Conservation (phyloP, 2,113 vertebrate genomes). For the Antigone vipio region DNA sequence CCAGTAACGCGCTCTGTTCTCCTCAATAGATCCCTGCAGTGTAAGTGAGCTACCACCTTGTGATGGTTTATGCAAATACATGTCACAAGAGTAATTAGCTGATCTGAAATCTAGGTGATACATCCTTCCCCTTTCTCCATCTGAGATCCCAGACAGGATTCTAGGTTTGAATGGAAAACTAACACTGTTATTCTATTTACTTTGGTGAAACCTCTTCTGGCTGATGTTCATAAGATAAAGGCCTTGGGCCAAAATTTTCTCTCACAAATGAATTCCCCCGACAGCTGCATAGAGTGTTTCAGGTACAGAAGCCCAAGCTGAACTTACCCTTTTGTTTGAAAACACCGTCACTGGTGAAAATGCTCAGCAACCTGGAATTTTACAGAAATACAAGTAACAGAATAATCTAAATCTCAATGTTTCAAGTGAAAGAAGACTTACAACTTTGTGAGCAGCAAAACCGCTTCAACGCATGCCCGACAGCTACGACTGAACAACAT, state of each 20-base stretch:
- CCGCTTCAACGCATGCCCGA: not conserved
- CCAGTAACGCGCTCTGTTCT: not conserved
- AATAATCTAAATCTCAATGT: not conserved
- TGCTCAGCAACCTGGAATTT: not conserved
- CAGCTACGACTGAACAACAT: rapidly evolving
- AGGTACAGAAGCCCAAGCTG: not conserved
- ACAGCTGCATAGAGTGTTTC: not conserved
- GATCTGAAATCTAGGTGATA: not conserved
- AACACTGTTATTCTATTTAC: not conserved
- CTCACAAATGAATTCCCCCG: not conserved
- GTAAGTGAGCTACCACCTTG: not conserved
- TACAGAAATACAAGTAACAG: not conserved
- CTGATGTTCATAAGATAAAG: not conserved
- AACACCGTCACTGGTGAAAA: not conserved
- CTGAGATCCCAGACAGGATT: not conserved
- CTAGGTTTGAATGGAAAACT: not conserved
- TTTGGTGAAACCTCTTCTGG: not conserved
- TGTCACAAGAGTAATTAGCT: not conserved
- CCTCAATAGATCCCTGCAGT: not conserved
- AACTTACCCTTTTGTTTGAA: not conserved
- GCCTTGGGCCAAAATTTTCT: not conserved
- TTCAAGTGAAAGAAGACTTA: not conserved
- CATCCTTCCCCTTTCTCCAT: not conserved
- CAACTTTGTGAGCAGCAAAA: not conserved
- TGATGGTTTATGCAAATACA: not conserved